Conservation (phyloP, 2,888 invertebrate genomes). For the Junonia oenone region DNA sequence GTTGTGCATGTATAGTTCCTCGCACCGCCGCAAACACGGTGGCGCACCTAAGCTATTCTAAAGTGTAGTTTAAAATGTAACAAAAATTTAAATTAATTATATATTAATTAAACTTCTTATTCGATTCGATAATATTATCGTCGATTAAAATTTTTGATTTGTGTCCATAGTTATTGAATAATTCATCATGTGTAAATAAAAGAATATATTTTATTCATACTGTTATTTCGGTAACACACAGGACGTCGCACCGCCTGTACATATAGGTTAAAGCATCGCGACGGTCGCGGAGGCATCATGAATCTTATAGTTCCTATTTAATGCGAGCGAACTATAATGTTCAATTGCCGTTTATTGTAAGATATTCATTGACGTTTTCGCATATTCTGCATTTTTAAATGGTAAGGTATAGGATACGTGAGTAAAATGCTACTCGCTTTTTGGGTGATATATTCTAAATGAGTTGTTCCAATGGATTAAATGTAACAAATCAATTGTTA, state of each 20-base stretch:
- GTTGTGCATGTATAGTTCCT: conserved; percentile 79
- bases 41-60: conserved; percentile 75
- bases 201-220: conserved; percentile 67
- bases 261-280: conserved; percentile 45
- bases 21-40: conserved; percentile 71
- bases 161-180: conserved; percentile 65
- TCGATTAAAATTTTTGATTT: conserved; percentile 59
- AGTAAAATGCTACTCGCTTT: conserved; percentile 74
- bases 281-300: conserved; percentile 68
- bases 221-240: conserved; percentile 63
- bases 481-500: conserved; percentile 64
- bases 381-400: conserved; percentile 78
- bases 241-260: conserved; percentile 50
- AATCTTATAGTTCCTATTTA: conserved; percentile 80
- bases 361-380: conserved; percentile 77
- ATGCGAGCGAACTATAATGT: conserved; percentile 79
- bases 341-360: conserved; percentile 77
- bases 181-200: conserved; percentile 62
- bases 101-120: conserved; percentile 53
- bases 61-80: conserved; percentile 74
- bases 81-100: conserved; percentile 60
- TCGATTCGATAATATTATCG: conserved; percentile 53
- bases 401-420: conserved; percentile 73
- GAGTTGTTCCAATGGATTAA: conserved; percentile 69
- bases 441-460: conserved; percentile 79